These are phyloP conservation scores for Brienomyrus longianalis DNA, from an alignment of 2,113 vertebrate genomes.

Conservation along the genomic window DNA sequence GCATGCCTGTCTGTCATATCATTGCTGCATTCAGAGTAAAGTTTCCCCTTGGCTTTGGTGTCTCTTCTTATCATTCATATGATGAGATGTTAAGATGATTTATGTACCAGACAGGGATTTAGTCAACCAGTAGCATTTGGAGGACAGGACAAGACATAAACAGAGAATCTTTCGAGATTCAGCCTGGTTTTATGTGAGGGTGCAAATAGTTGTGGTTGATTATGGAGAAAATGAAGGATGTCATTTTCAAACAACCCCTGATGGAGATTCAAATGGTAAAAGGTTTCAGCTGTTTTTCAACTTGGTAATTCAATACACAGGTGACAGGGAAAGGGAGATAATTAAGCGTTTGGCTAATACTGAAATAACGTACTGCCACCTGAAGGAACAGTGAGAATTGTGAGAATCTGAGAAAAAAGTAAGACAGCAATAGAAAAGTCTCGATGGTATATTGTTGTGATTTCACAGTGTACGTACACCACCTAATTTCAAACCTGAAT, in stretches of 20 bases:
- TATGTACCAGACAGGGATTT: background rate
- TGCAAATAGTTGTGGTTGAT: background rate
- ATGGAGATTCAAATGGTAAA: background rate
- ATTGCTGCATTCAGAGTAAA: background rate
- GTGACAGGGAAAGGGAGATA: background rate
- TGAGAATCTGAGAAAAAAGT: background rate
- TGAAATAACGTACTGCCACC: background rate
- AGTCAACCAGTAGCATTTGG: background rate
- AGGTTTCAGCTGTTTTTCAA: background rate
- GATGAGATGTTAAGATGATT: background rate
- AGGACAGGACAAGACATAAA: background rate
- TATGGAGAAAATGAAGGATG: background rate
- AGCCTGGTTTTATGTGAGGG: background rate
- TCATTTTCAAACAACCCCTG: background rate
- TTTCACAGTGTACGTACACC: constrained; percentile 31
- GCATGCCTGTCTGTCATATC: background rate
- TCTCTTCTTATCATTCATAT: background rate
- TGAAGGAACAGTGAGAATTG: background rate
- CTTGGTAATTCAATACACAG: background rate
- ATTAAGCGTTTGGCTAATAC: background rate
- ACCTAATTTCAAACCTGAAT: constrained; percentile 25
- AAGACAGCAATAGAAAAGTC: background rate
- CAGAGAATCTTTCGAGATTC: background rate
- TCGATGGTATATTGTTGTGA: constrained; percentile 11
- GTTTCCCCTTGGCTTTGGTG: background rate